These are phyloP conservation scores for Rhyzopertha dominica DNA, from an alignment of 1,140 invertebrate genomes.

Conservation along the genomic window DNA sequence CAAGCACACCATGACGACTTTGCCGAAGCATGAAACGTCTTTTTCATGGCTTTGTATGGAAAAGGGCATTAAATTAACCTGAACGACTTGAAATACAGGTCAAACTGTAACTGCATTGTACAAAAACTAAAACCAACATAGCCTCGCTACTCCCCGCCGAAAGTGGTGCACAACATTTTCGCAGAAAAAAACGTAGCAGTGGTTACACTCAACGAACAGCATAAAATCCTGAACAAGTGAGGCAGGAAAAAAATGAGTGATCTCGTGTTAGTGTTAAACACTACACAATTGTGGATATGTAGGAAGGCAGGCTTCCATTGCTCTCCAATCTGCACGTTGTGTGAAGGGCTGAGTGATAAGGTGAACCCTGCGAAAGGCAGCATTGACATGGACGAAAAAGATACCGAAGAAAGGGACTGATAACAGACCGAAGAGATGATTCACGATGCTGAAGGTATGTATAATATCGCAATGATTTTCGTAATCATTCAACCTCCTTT, in stretches of 20 bases:
- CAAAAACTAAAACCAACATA: conserved; percentile 6
- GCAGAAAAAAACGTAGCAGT: conserved; percentile 7
- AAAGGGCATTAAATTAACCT: conserved; percentile 8
- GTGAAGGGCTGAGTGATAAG: neutral
- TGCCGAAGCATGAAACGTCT: conserved; percentile 4
- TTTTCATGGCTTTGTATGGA: conserved; percentile 2
- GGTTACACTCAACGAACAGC: conserved; percentile 6
- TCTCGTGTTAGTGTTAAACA: conserved; percentile 9
- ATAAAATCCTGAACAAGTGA: neutral
- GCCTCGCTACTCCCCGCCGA: neutral
- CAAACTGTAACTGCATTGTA: conserved; percentile 6
- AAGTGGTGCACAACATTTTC: neutral
- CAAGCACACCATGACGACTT: conserved; percentile 6
- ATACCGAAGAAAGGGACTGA: conserved; percentile 3
- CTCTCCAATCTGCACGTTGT: neutral
- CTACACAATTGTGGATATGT: conserved; percentile 6
- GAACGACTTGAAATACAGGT: conserved; percentile 6
- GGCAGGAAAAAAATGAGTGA: neutral
- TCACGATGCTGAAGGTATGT: conserved; percentile 2
- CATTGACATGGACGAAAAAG: conserved; percentile 5
- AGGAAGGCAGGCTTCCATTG: conserved; percentile 4
- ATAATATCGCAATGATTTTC: neutral
- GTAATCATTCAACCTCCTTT: conserved; percentile 5
- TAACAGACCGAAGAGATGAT: conserved; percentile 3
- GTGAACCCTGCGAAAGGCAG: conserved; percentile 1